phyloP scores from a whole-genome alignment of 2,797 vertebrate genomes.

The Smutsia temminckii region DNA sequence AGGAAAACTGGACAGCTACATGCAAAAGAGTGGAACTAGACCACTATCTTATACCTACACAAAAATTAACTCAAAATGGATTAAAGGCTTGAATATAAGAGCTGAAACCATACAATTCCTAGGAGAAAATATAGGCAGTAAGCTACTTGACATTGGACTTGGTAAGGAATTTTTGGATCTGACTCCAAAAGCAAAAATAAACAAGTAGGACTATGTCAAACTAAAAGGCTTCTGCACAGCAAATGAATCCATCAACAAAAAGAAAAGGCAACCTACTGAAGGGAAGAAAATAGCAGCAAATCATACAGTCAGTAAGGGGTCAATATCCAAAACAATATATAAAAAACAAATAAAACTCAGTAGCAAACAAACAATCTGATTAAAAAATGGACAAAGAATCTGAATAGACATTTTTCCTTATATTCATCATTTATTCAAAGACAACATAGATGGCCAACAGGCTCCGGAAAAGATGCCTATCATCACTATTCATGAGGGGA shows the following conservation, averaged over 20 bases:
- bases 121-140: background rate
- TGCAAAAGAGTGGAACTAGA: background rate
- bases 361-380: background rate
- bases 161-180: background rate
- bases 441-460: background rate
- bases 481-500: background rate
- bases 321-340: background rate
- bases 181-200: background rate
- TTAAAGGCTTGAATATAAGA: background rate
- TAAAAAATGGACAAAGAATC: background rate
- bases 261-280: background rate
- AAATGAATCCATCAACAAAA: background rate
- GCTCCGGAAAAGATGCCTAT: background rate
- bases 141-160: background rate
- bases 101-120: background rate
- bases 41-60: background rate
- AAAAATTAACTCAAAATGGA: background rate
- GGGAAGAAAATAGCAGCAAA: background rate
- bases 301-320: background rate
- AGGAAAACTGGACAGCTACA: background rate
- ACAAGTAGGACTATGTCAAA: background rate
- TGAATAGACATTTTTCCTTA: background rate
- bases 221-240: background rate
- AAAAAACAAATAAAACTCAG: background rate
- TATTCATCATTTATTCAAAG: no score